A percentile compares a stretch with the other conserved stretches of the same genome.
Conservation (phyloP, 2,797 vertebrate genomes). For the Liparis tanakae region DNA sequence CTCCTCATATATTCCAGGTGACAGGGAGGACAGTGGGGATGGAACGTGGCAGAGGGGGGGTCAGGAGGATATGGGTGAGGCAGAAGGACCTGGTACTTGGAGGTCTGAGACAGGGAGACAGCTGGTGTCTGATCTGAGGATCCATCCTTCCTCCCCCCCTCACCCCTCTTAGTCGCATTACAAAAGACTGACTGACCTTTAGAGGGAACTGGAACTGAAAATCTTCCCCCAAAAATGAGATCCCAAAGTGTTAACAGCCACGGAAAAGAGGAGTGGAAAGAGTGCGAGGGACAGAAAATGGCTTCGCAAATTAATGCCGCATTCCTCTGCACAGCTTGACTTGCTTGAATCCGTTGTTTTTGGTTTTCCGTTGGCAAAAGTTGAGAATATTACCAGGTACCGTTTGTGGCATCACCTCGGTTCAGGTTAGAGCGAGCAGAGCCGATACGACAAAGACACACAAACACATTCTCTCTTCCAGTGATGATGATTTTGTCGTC, state of each 20-base stretch:
- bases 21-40: not conserved
- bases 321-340: not conserved
- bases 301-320: not conserved
- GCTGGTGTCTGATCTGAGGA: constrained; percentile 84
- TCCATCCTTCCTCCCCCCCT: constrained; percentile 58
- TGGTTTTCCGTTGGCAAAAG: not conserved
- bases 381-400: not conserved
- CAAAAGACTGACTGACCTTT: constrained; percentile 55
- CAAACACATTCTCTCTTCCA: not conserved
- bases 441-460: not conserved
- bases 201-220: constrained; percentile 30
- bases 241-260: not conserved
- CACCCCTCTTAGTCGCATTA: constrained; percentile 65
- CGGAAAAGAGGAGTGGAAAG: constrained; percentile 19
- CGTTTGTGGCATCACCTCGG: not conserved
- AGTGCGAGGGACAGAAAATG: constrained; percentile 1
- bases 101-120: constrained; percentile 69
- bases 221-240: constrained; percentile 15
- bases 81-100: constrained; percentile 54
- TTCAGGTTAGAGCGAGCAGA: too few relatives aligned
- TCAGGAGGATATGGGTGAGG: constrained; percentile 58
- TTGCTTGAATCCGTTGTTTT: not conserved
- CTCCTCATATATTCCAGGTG: not conserved
- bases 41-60: constrained; percentile 18
- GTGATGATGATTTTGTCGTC: not conserved